Conservation (phyloP, 2,113 vertebrate genomes). For the Progne subis region DNA sequence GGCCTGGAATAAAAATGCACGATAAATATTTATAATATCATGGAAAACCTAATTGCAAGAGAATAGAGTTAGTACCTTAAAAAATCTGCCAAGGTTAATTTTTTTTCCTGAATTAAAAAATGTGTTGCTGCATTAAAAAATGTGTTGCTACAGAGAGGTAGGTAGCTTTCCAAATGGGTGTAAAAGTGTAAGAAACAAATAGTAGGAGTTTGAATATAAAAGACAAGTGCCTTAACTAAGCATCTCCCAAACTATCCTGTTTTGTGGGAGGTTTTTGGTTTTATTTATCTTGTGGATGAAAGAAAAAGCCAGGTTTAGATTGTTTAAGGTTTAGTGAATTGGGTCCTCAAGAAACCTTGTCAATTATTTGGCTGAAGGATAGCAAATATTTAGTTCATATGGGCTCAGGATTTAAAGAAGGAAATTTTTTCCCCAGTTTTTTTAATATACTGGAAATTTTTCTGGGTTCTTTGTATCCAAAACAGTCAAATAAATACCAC, state of each 20-base stretch:
- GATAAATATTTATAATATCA: conserved; percentile 38
- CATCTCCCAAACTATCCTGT: neutral
- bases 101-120: conserved; percentile 25
- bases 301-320: neutral
- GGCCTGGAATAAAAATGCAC: conserved; percentile 32
- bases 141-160: neutral
- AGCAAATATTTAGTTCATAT: neutral
- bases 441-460: conserved; percentile 6
- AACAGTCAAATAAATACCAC: neutral
- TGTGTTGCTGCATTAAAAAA: neutral
- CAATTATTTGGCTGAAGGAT: neutral
- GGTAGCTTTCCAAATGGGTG: neutral
- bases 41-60: conserved; percentile 1
- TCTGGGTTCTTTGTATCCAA: neutral
- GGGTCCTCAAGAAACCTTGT: neutral
- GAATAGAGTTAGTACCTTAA: conserved; percentile 9
- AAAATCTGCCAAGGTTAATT: conserved; percentile 20
- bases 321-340: neutral
- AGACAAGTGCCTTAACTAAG: neutral
- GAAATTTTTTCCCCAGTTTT: neutral
- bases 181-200: conserved; percentile 7
- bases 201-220: neutral
- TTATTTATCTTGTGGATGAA: neutral
- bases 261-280: accelerated
- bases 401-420: neutral